A percentile compares a stretch with the other conserved stretches of the same genome.
Conservation (phyloP, 2,113 vertebrate species). For the Benitochromis conjunctus region DNA sequence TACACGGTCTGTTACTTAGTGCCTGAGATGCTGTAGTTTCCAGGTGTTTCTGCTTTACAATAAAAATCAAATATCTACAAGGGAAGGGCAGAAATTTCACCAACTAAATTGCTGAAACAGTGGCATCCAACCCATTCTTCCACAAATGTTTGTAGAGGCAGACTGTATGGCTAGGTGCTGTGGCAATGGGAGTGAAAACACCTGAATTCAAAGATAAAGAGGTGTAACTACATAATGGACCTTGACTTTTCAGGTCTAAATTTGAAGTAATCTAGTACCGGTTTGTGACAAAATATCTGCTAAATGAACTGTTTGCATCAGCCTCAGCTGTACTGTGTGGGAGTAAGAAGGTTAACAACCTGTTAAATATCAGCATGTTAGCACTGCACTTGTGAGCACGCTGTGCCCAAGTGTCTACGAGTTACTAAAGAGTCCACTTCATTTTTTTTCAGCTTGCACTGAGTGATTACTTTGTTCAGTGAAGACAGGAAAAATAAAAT, state of each 20-base stretch:
- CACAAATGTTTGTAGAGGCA: not conserved
- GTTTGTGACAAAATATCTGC: not conserved
- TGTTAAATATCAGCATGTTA: not conserved
- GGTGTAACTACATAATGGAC: too few relatives aligned
- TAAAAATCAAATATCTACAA: not conserved
- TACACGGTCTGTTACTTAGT: not conserved
- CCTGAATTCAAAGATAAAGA: not conserved
- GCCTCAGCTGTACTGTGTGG: not conserved
- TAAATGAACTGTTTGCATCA: not conserved
- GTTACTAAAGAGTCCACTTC: not conserved
- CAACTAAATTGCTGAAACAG: not conserved
- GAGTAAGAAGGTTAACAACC: not conserved
- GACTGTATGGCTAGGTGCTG: not conserved
- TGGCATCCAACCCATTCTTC: not conserved
- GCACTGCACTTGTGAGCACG: not conserved
- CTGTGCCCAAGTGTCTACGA: not conserved
- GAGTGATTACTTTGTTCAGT: not conserved
- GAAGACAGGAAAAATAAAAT: not conserved
- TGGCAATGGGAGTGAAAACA: not conserved
- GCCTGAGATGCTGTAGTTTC: not conserved
- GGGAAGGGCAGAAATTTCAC: not conserved
- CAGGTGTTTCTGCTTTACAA: not conserved
- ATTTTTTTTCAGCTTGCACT: not conserved
- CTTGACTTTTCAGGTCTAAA: not conserved
- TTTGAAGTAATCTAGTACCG: not conserved